Evolutionary conservation across 1,140 invertebrate genomes (phyloP).

Genomic region (Sminthurinus signatus): DNA sequence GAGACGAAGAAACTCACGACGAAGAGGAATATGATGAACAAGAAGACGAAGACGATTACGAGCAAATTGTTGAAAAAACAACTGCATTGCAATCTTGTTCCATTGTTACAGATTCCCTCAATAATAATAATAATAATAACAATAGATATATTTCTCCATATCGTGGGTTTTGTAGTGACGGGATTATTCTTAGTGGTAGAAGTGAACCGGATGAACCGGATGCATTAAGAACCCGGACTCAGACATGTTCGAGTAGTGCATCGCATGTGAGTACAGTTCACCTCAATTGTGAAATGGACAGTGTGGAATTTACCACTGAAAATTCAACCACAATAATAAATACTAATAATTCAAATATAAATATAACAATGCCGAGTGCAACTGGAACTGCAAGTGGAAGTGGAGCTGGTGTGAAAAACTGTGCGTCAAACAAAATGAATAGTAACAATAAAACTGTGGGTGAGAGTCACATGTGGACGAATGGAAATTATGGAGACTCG

Average conservation of each 20-base stretch:
- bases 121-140: slow-evolving; percentile 1
- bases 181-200: no score
- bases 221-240: no score
- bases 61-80: slow-evolving; percentile 17
- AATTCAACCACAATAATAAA: no score
- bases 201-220: no score
- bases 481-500: slow-evolving; percentile 27
- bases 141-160: background rate
- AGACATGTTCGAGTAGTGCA: background rate
- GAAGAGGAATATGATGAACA: background rate
- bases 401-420: no score
- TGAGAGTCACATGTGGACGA: slow-evolving; percentile 30
- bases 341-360: no score
- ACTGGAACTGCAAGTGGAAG: no score
- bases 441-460: slow-evolving; percentile 5
- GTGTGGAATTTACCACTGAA: no score
- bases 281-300: slow-evolving; percentile 1
- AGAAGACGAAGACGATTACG: slow-evolving; percentile 32
- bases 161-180: no score
- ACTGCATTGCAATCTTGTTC: no score
- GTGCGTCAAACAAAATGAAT: background rate
- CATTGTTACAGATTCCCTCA: slow-evolving; percentile 32
- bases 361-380: background rate
- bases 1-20: slow-evolving; percentile 28
- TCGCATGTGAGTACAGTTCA: slow-evolving; percentile 1